A percentile compares a stretch with the other conserved stretches of the same genome.
Conservation (phyloP, 2,113 vertebrate genomes). For the Caracal caracal region DNA sequence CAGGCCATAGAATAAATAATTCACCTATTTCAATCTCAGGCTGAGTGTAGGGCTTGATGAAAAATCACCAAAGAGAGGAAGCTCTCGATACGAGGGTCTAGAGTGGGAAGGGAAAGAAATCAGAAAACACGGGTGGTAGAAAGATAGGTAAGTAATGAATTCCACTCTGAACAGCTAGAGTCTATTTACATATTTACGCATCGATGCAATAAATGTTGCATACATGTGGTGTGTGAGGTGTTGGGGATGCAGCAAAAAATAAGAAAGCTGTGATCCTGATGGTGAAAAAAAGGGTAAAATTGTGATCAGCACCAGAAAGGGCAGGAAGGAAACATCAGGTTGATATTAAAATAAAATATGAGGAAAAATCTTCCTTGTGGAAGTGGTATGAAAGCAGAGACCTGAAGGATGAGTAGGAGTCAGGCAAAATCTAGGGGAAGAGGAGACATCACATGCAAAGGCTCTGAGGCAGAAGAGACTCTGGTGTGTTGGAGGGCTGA, state of each 20-base stretch:
- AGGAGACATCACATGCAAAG: neutral
- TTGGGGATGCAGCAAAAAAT: neutral
- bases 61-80: neutral
- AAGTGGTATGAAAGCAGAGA: neutral
- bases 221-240: neutral
- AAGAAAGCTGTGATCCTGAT: neutral
- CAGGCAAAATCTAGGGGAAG: neutral
- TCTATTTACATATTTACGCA: neutral
- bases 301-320: neutral
- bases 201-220: neutral
- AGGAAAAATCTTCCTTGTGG: neutral
- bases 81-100: neutral
- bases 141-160: neutral
- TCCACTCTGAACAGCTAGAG: neutral
- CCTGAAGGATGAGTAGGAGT: neutral
- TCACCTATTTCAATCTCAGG: neutral
- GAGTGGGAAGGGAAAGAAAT: neutral
- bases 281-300: neutral
- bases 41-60: neutral
- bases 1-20: neutral
- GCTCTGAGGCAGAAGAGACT: neutral
- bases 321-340: neutral
- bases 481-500: neutral
- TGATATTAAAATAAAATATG: neutral
- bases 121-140: neutral